phyloP scores from a whole-genome alignment of 1,140 invertebrate species.

The Drosophila persimilis region DNA sequence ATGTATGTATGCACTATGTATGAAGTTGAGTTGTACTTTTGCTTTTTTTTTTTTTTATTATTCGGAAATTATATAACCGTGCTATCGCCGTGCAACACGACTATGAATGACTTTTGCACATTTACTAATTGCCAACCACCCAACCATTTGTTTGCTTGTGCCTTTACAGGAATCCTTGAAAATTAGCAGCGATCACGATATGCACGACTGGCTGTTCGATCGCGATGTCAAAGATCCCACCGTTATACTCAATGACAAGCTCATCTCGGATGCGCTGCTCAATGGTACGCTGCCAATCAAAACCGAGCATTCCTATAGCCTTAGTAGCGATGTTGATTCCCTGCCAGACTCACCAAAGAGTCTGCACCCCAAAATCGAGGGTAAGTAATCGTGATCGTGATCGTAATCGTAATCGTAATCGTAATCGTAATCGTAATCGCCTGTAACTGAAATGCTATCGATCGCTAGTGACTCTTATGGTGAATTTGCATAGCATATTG shows the following conservation, averaged over 20 bases:
- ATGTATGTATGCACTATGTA: conserved; percentile 23
- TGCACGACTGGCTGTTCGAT: conserved; percentile 86
- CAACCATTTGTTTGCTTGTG: conserved; percentile 32
- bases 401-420: no score
- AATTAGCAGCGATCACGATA: conserved; percentile 84
- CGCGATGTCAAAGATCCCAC: conserved; percentile 82
- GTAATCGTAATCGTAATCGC: no score
- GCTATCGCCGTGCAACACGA: conserved; percentile 70
- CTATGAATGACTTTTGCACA: conserved; percentile 57
- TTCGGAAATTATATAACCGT: conserved; percentile 66
- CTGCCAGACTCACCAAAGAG: conserved; percentile 86
- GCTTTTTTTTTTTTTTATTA: conserved; percentile 24
- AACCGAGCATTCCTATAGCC: conserved; percentile 93
- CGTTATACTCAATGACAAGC: conserved; percentile 92
- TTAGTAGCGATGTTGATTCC: conserved; percentile 88
- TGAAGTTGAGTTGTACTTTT: conserved; percentile 45
- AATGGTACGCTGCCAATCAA: conserved; percentile 90
- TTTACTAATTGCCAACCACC: conserved; percentile 62
- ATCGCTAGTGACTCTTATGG: background rate
- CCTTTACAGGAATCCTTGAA: conserved; percentile 86
- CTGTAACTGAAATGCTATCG: background rate
- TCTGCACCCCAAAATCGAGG: conserved; percentile 86
- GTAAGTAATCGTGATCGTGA: conserved; percentile 78
- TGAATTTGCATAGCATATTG: background rate
- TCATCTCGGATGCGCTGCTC: conserved; percentile 94